Evolutionary conservation across 1,140 invertebrate genomes (phyloP), one percentile per base, ranked within the genome.

Genomic region (Bombus turneri): DNA sequence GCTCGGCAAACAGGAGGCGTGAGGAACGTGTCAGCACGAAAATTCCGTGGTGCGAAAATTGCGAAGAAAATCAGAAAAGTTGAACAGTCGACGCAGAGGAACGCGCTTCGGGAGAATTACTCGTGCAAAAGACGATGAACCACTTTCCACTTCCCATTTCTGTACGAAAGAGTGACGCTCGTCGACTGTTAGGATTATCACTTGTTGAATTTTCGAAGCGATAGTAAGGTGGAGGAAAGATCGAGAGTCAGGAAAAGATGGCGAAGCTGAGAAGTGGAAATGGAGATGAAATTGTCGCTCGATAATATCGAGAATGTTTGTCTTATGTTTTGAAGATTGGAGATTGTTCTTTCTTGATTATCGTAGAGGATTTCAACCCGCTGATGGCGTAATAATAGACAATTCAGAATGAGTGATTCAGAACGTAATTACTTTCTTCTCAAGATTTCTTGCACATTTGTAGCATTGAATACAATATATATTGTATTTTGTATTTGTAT

Each of bases 141-240:
- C 69, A 47, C n/a, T 77, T 39, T 62, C 25, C 15, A 6, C 53
- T 57, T 37, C 25, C 18, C 41, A 10, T 18, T n/a, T 28, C 59
- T 28, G 1, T 25, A 6, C 3, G 43, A 18, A 68, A 18, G 41
- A 25, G 62, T 22, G 25, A 39, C 28, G 34, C 34, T 13, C 28
- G 28, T 31, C 34, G 57, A 77, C 15, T 25, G 34, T 77, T 39
- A n/a, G 37, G 53, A 77, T 77, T 39, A 62, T 77, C 57, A 62
- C 53, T 62, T 77, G 75, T 76, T 76, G 74, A 76, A 53, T 76
- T 76, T 76, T 76, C 34, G 12, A 59, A 76, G 43, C 18, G 73
- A 18, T n/a, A 12, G 10, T 25, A 47, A 43, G 41, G 22, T 31
- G 39, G 41, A 18, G 3, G n/a, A 28, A n/a, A 37, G 25, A 43